Evolutionary conservation across 2,113 vertebrate genomes (phyloP).

Genomic region (Micronycteris hirsuta): DNA sequence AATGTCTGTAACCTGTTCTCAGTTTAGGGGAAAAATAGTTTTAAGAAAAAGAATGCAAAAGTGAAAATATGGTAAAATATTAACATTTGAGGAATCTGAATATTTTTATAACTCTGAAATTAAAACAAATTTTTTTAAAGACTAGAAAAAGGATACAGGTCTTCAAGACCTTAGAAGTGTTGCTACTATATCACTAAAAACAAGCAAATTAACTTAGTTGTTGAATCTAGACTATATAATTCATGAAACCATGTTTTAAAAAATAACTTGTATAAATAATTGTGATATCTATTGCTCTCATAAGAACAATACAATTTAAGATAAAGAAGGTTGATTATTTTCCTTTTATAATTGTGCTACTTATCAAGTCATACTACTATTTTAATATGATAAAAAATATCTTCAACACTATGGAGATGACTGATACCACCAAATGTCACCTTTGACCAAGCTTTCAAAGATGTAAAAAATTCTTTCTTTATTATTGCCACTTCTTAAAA

Average conservation of each 20-base stretch:
- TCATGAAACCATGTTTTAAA: neutral
- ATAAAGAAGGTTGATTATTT: neutral
- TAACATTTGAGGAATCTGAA: neutral
- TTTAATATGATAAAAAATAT: neutral
- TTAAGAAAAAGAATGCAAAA: neutral
- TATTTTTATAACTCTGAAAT: neutral
- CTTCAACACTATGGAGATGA: neutral
- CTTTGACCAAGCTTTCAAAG: neutral
- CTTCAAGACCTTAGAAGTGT: neutral
- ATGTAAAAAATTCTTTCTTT: neutral
- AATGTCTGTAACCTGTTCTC: neutral
- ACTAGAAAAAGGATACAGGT: neutral
- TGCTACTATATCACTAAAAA: neutral
- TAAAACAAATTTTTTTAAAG: constrained; percentile 1
- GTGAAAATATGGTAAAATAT: neutral
- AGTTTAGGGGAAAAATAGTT: neutral
- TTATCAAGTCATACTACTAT: neutral
- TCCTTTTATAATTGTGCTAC: neutral
- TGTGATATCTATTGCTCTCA: neutral
- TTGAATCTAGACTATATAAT: neutral
- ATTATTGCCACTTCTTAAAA: neutral
- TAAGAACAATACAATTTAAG: neutral
- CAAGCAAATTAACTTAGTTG: neutral
- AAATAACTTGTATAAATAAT: constrained; percentile 15
- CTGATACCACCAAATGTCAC: neutral